Evolutionary conservation across 92 coral and sea anemone genomes (phyloP).

Genomic region (Porites cylindrica): DNA sequence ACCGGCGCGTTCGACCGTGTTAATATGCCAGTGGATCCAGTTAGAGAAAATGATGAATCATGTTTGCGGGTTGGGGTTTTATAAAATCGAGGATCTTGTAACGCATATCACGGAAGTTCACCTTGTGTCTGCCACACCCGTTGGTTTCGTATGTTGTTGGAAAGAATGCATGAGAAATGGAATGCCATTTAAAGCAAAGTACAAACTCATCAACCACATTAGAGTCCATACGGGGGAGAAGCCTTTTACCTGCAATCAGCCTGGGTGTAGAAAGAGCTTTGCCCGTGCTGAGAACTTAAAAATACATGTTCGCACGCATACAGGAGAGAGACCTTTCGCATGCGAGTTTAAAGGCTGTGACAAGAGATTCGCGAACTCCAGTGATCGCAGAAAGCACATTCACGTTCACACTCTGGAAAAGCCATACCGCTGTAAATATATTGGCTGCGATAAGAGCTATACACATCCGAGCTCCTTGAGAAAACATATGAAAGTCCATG

Average conservation of each 20-base stretch:
- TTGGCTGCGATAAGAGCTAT: slow-evolving; percentile 96
- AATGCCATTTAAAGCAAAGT: slow-evolving; percentile 98
- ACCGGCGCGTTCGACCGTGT: slow-evolving; percentile 49
- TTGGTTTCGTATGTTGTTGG: slow-evolving; percentile 95
- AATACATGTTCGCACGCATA: slow-evolving; percentile 95
- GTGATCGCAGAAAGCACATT: slow-evolving; percentile 95
- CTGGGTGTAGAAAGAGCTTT: slow-evolving; percentile 92
- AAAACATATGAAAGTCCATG: slow-evolving; percentile 96
- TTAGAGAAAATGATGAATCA: slow-evolving; percentile 64
- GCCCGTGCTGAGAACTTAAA: slow-evolving; percentile 98
- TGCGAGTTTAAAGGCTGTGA: slow-evolving; percentile 97
- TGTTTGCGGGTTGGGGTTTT: slow-evolving; percentile 89
- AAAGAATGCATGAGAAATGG: slow-evolving; percentile 92
- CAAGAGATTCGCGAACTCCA: slow-evolving; percentile 97
- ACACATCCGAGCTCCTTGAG: slow-evolving; percentile 98
- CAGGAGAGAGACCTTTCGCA: slow-evolving; percentile 97
- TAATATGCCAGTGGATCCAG: slow-evolving; percentile 89
- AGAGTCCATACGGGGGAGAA: slow-evolving; percentile 99
- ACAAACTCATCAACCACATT: slow-evolving; percentile 95
- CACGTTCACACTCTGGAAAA: slow-evolving; percentile 98
- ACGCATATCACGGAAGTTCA: slow-evolving; percentile 92
- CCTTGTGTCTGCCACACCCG: slow-evolving; percentile 72
- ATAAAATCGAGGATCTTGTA: slow-evolving; percentile 89
- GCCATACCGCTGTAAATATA: slow-evolving; percentile 95
- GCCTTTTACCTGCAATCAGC: slow-evolving; percentile 93